These are phyloP conservation scores for Spatula clypeata DNA, from an alignment of 2,797 vertebrate species.

Conservation along the genomic window DNA sequence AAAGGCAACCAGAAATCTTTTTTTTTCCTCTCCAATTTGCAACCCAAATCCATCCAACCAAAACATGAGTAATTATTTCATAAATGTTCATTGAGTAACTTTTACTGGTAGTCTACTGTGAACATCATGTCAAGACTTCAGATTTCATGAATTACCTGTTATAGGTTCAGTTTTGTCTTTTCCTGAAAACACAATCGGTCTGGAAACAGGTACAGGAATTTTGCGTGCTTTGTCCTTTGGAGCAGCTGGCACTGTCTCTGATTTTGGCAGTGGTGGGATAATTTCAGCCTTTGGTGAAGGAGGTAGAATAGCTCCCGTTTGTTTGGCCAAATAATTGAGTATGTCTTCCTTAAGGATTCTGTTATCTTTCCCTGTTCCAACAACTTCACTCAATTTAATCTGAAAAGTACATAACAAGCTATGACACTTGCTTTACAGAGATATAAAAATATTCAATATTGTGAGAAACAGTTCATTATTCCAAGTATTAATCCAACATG, in stretches of 20 bases:
- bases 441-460: not conserved
- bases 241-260: conserved; percentile 35
- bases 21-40: not conserved
- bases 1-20: not conserved
- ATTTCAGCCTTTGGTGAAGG: conserved; percentile 91
- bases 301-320: conserved; percentile 96
- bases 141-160: conserved; percentile 85
- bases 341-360: conserved; percentile 98
- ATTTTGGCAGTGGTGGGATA: conserved; percentile 79
- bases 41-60: not conserved
- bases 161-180: conserved; percentile 92
- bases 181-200: conserved; percentile 86
- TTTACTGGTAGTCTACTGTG: not conserved
- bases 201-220: conserved; percentile 77
- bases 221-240: conserved; percentile 64
- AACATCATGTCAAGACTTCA: not conserved
- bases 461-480: not conserved
- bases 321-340: conserved; percentile 93
- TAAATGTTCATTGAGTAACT: not conserved
- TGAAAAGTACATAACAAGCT: conserved; percentile 71
- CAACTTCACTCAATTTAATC: conserved; percentile 97
- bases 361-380: conserved; percentile 93
- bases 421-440: not conserved
- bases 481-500: not conserved
- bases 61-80: not conserved